Conservation (phyloP, 2,888 invertebrate genomes). For the Campopleginae sp. region DNA sequence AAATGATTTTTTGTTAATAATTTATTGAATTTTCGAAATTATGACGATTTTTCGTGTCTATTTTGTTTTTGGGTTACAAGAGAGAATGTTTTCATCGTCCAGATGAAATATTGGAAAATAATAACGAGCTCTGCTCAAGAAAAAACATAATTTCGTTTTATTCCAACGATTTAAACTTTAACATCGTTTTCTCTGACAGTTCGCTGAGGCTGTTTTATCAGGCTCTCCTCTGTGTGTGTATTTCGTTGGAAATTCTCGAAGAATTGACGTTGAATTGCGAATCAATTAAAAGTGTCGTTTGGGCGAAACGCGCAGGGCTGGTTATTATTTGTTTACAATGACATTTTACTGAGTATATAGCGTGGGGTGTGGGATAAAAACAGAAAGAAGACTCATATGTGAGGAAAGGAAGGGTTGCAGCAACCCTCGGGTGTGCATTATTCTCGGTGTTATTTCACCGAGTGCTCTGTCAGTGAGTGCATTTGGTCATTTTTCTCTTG, state of each 20-base stretch:
- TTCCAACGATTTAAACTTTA: too few relatives aligned
- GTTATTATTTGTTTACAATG: slow-evolving; percentile 18
- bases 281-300: slow-evolving; percentile 26
- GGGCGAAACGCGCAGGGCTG: neutral
- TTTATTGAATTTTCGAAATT: too few relatives aligned
- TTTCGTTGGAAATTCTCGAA: neutral
- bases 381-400: slow-evolving; percentile 18
- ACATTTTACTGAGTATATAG: slow-evolving; percentile 51
- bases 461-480: slow-evolving; percentile 19
- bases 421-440: slow-evolving; percentile 27
- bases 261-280: slow-evolving; percentile 9
- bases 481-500: slow-evolving; percentile 41
- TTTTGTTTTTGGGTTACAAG: too few relatives aligned
- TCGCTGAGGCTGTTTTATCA: too few relatives aligned
- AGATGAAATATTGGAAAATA: too few relatives aligned
- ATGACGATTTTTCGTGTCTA: too few relatives aligned
- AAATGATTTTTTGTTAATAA: too few relatives aligned
- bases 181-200: too few relatives aligned
- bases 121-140: too few relatives aligned
- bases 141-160: too few relatives aligned
- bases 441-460: slow-evolving; percentile 48
- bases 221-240: too few relatives aligned
- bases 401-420: slow-evolving; percentile 23
- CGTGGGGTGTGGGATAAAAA: slow-evolving; percentile 24
- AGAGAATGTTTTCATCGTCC: too few relatives aligned